A percentile compares a stretch with the other conserved stretches of the same genome.
phyloP scores from a whole-genome alignment of 2,113 vertebrate species.

The Epinephelus fuscoguttatus region DNA sequence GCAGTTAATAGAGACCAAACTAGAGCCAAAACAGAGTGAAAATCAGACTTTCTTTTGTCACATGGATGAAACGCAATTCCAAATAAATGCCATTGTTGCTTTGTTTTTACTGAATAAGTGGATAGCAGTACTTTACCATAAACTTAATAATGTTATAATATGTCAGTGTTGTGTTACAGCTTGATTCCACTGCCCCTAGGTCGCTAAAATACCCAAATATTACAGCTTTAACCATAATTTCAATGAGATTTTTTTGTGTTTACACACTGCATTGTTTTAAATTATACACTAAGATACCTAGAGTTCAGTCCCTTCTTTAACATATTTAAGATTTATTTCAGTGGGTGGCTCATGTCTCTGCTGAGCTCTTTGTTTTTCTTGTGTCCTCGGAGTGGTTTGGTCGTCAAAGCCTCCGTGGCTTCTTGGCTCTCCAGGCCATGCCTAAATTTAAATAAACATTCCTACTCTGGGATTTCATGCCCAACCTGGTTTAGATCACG shows the following conservation, averaged over 20 bases:
- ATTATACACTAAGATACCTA: not conserved
- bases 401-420: slow-evolving; percentile 26
- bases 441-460: slow-evolving; percentile 71
- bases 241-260: not conserved
- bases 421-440: slow-evolving; percentile 27
- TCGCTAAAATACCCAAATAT: not conserved
- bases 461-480: slow-evolving; percentile 66
- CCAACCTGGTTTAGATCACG: slow-evolving; percentile 77
- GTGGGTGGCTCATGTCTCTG: not conserved
- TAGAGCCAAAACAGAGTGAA: no score
- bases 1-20: not conserved
- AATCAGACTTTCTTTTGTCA: not conserved
- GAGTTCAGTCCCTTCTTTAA: not conserved
- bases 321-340: not conserved
- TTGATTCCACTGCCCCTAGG: not conserved
- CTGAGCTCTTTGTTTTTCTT: slow-evolving; percentile 32
- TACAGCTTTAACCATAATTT: not conserved
- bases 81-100: not conserved
- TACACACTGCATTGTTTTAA: not conserved
- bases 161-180: not conserved
- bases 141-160: not conserved
- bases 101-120: not conserved
- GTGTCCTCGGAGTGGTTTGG: slow-evolving; percentile 11
- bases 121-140: no score
- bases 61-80: no score